A percentile compares a stretch with the other conserved stretches of the same genome.
Evolutionary conservation across 30 jellyfish, hydroid and myxozoan species (phyloP).

Genomic region (Aurelia aurita complex sp. Pacific): DNA sequence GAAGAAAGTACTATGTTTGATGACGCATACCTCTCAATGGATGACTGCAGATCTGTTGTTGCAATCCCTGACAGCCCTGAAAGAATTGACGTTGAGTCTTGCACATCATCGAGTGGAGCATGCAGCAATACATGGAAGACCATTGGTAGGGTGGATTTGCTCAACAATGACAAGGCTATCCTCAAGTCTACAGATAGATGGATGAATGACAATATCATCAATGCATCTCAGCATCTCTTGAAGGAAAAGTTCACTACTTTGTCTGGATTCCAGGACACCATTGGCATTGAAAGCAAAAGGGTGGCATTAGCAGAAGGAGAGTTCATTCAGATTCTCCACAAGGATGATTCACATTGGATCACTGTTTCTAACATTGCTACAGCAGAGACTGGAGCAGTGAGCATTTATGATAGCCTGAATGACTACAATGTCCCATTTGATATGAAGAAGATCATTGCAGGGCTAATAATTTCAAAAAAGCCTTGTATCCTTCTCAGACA

Average conservation of each 20-base stretch:
- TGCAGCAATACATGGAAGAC: constrained; percentile 3
- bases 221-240: constrained; percentile 28
- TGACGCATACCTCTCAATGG: no score
- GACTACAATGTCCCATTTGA: constrained; percentile 10
- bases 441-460: constrained; percentile 11
- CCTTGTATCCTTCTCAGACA: constrained; percentile 17
- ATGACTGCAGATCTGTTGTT: no score
- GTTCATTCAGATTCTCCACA: constrained; percentile 8
- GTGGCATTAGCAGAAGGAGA: constrained; percentile 5
- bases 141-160: constrained; percentile 15
- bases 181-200: constrained; percentile 12
- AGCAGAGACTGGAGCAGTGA: constrained; percentile 18
- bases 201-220: constrained; percentile 8
- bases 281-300: not conserved
- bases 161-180: constrained; percentile 7
- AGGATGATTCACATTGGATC: constrained; percentile 7
- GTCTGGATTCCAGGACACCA: constrained; percentile 22
- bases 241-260: constrained; percentile 21
- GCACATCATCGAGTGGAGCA: not conserved
- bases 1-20: no score
- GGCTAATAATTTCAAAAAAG: constrained; percentile 1
- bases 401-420: constrained; percentile 7
- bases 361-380: constrained; percentile 14
- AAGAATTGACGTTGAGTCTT: not conserved
- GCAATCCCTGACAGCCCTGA: no score